phyloP scores from a whole-genome alignment of 2,797 vertebrate genomes.

The Leptatherina wallacei region DNA sequence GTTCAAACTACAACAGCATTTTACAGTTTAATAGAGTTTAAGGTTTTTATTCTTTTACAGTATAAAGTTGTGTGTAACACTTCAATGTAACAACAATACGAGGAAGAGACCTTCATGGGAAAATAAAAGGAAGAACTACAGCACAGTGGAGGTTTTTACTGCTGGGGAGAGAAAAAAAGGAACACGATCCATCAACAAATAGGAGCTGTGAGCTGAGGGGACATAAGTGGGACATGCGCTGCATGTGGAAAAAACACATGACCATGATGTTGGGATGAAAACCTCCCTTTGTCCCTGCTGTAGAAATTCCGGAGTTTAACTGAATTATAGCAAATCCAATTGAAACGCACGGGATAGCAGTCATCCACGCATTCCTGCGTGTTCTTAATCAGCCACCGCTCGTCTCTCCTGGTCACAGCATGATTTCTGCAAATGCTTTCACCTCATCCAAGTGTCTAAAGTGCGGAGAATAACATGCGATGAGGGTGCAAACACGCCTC shows the following conservation, averaged over 20 bases:
- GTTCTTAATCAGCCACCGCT: constrained; percentile 27
- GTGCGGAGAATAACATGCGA: constrained; percentile 37
- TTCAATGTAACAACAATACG: background rate
- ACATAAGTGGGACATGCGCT: constrained; percentile 79
- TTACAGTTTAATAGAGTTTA: background rate
- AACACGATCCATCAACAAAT: constrained; percentile 65
- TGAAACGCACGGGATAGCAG: constrained; percentile 48
- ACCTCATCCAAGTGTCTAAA: constrained; percentile 43
- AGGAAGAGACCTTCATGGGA: background rate
- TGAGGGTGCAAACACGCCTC: constrained; percentile 30
- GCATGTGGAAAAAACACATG: constrained; percentile 40
- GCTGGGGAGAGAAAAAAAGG: constrained; percentile 19
- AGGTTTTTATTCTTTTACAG: background rate
- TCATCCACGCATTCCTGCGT: constrained; percentile 68
- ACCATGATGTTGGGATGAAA: constrained; percentile 72
- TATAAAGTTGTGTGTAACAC: background rate
- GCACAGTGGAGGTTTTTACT: constrained; percentile 14
- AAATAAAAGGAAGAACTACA: constrained; percentile 18
- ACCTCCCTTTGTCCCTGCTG: constrained; percentile 75
- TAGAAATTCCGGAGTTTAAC: constrained; percentile 71
- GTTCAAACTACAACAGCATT: too few species aligned
- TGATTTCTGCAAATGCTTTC: background rate
- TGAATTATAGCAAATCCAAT: constrained; percentile 76
- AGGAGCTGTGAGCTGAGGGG: constrained; percentile 68
- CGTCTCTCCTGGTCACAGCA: background rate